Evolutionary conservation across 2,888 invertebrate species (phyloP).

Genomic region (Macaria liturata): DNA sequence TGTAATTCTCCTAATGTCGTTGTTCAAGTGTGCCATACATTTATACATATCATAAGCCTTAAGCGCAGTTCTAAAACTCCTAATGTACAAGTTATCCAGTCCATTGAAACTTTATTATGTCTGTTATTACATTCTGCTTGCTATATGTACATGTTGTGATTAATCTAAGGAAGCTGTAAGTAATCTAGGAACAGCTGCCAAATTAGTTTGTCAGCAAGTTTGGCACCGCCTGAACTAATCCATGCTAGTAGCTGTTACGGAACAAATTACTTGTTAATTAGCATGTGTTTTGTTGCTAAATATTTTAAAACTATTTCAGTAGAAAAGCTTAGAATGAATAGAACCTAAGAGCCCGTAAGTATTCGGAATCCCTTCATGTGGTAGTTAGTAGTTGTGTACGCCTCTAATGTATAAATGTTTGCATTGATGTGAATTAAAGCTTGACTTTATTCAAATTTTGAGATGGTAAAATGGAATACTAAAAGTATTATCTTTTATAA

Average conservation of each 20-base stretch:
- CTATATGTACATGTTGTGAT: constrained; percentile 19
- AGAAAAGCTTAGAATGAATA: too few relatives aligned
- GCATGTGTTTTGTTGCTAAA: not conserved
- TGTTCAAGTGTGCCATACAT: not conserved
- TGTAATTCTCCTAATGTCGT: not conserved
- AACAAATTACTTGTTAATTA: constrained; percentile 1
- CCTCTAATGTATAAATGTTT: too few relatives aligned
- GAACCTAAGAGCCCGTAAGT: too few relatives aligned
- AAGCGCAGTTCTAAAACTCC: not conserved
- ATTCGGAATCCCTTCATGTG: too few relatives aligned
- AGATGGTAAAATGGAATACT: too few relatives aligned
- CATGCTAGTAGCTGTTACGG: constrained; percentile 21
- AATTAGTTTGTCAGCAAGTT: constrained; percentile 44
- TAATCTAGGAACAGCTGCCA: constrained; percentile 43
- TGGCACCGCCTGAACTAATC: constrained; percentile 36
- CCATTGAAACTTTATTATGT: not conserved
- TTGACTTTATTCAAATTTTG: too few relatives aligned
- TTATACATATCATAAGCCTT: not conserved
- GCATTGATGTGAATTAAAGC: too few relatives aligned
- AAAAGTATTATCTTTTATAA: too few relatives aligned
- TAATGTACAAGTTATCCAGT: not conserved
- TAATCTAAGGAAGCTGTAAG: constrained; percentile 26
- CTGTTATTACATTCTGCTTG: not conserved
- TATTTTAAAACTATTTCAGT: not conserved
- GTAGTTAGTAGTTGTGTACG: too few relatives aligned